Conservation (phyloP, 1,140 invertebrate species). For the Gonioctena quinquepunctata region DNA sequence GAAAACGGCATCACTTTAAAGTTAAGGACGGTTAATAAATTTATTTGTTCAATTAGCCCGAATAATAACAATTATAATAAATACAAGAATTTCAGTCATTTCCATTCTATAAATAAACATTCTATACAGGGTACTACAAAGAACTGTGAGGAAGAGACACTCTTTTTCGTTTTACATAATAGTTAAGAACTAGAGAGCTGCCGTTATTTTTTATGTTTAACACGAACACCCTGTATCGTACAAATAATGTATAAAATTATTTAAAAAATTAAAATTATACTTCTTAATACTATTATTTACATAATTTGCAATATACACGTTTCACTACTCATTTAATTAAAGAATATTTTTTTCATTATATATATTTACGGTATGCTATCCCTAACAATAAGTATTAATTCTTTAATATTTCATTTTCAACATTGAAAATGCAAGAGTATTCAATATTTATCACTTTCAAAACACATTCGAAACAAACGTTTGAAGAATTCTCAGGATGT, state of each 20-base stretch:
- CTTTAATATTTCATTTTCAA: slow-evolving; percentile 15
- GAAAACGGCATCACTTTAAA: slow-evolving; percentile 4
- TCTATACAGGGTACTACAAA: slow-evolving; percentile 12
- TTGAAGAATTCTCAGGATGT: not conserved
- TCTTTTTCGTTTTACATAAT: slow-evolving; percentile 15
- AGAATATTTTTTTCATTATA: slow-evolving; percentile 3
- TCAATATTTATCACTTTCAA: slow-evolving; percentile 6
- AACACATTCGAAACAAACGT: not conserved
- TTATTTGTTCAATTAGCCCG: slow-evolving; percentile 18
- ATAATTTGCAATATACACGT: slow-evolving; percentile 26
- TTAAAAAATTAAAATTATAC: slow-evolving; percentile 38
- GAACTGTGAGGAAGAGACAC: not conserved
- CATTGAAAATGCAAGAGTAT: slow-evolving; percentile 25
- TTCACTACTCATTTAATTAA: slow-evolving; percentile 19
- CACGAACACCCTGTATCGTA: slow-evolving; percentile 35
- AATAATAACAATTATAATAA: slow-evolving; percentile 12
- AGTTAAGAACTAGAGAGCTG: slow-evolving; percentile 29
- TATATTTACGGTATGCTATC: slow-evolving; percentile 18
- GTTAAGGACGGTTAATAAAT: slow-evolving; percentile 22
- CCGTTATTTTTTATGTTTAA: slow-evolving; percentile 21
- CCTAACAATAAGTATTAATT: slow-evolving; percentile 22
- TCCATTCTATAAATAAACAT: slow-evolving; percentile 19
- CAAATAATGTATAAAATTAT: slow-evolving; percentile 39
- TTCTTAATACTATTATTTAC: slow-evolving; percentile 26
- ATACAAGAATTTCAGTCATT: slow-evolving; percentile 19